These are phyloP conservation scores for Drosophila mimica DNA, from an alignment of 2,888 invertebrate genomes.

Conservation along the genomic window DNA sequence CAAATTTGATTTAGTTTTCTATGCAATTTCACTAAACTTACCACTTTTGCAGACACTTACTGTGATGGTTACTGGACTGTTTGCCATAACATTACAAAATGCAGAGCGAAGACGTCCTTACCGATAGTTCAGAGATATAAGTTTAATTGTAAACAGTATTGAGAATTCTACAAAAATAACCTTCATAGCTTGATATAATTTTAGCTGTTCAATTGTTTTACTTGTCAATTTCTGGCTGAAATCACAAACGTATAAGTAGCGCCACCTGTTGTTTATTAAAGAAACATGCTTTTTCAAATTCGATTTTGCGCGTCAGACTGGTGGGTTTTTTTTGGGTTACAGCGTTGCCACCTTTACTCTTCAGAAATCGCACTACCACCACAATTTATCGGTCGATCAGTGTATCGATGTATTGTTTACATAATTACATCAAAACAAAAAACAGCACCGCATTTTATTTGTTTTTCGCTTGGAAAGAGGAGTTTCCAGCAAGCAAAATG, in stretches of 20 bases:
- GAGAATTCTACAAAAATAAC: constrained; percentile 29
- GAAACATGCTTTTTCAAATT: not conserved
- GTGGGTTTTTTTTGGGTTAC: too few relatives aligned
- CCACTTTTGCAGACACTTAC: constrained; percentile 59
- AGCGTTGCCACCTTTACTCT: constrained; percentile 30
- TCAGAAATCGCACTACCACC: constrained; percentile 26
- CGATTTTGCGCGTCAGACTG: not conserved
- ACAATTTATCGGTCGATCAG: constrained; percentile 19
- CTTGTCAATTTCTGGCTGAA: not conserved
- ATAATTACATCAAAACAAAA: constrained; percentile 18
- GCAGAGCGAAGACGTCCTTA: constrained; percentile 70
- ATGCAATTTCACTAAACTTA: not conserved
- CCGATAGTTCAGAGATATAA: constrained; percentile 36
- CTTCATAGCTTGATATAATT: not conserved
- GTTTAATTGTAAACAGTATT: constrained; percentile 46
- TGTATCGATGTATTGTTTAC: constrained; percentile 39
- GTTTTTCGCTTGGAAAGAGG: constrained; percentile 31
- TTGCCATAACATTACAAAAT: constrained; percentile 77
- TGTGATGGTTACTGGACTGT: constrained; percentile 68
- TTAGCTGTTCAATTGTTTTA: not conserved
- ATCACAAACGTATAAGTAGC: not conserved
- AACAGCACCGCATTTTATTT: constrained; percentile 15
- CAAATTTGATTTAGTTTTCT: too few relatives aligned
- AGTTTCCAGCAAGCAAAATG: constrained; percentile 39
- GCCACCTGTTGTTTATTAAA: constrained; percentile 19